These are phyloP conservation scores for Tridacna crocea DNA, from an alignment of 2,888 invertebrate genomes.

Conservation along the genomic window DNA sequence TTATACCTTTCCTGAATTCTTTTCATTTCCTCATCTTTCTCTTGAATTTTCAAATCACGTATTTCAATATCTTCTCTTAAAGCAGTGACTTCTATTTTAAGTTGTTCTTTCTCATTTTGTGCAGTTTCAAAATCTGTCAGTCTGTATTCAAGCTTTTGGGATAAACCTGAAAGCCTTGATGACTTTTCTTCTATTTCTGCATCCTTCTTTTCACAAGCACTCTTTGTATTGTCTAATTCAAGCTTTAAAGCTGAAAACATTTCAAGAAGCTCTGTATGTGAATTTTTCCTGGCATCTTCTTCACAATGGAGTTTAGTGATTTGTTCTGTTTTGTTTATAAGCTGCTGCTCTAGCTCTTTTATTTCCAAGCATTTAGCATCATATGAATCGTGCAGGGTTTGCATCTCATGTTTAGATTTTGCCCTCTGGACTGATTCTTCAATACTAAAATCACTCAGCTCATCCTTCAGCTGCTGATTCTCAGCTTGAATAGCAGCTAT, in stretches of 20 bases:
- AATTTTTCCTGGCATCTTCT: background rate
- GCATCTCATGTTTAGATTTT: conserved; percentile 44
- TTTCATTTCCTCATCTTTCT: background rate
- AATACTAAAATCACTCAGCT: conserved; percentile 27
- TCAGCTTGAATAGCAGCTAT: conserved; percentile 10
- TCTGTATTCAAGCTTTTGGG: background rate
- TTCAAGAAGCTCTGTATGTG: background rate
- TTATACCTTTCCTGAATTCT: background rate
- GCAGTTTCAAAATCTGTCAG: background rate
- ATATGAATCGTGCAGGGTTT: conserved; percentile 42
- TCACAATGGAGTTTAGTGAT: conserved; percentile 2
- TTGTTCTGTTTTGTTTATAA: background rate
- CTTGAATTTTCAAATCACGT: background rate
- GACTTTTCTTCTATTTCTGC: background rate
- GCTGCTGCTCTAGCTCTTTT: conserved; percentile 26
- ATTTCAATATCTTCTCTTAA: conserved; percentile 8
- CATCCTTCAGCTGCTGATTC: conserved; percentile 41
- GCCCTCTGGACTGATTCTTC: background rate
- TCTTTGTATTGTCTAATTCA: background rate
- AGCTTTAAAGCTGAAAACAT: background rate
- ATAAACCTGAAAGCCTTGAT: too few species aligned
- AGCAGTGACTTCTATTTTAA: background rate
- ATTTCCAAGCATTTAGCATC: conserved; percentile 29
- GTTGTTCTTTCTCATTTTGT: conserved; percentile 30
- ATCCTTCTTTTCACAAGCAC: background rate